A percentile compares a stretch with the other conserved stretches of the same genome.
Evolutionary conservation across 2,113 vertebrate species (phyloP).

Genomic region (Scomber japonicus): DNA sequence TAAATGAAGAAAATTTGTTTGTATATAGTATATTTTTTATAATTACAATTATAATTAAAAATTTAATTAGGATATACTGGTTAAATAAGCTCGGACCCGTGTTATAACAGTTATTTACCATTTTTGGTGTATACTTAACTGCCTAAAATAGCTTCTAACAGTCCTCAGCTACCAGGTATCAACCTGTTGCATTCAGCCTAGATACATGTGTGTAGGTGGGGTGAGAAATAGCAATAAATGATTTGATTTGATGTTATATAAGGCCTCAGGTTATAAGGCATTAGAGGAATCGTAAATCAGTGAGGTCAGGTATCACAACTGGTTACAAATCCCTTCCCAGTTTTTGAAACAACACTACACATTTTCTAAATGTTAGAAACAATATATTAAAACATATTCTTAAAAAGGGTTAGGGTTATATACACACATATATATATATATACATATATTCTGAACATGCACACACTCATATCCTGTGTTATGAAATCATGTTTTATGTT

Average conservation of each 20-base stretch:
- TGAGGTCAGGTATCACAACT: too few relatives aligned
- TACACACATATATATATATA: too few relatives aligned
- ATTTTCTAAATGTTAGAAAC: too few relatives aligned
- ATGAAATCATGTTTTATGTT: conserved; percentile 20
- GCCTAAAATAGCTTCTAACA: conserved; percentile 24
- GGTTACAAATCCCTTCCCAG: too few relatives aligned
- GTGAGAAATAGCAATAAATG: conserved; percentile 32
- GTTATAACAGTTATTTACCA: neutral
- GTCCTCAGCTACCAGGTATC: conserved; percentile 29
- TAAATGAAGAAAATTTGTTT: neutral
- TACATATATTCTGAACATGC: too few relatives aligned
- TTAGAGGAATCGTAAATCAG: too few relatives aligned
- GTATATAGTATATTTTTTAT: neutral
- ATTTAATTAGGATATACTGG: neutral
- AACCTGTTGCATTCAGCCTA: conserved; percentile 46
- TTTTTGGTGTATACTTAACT: conserved; percentile 14
- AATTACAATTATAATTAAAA: neutral
- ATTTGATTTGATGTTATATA: too few relatives aligned
- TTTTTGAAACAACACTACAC: too few relatives aligned
- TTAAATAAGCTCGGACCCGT: neutral
- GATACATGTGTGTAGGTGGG: conserved; percentile 43
- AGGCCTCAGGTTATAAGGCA: too few relatives aligned
- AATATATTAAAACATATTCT: too few relatives aligned
- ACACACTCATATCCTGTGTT: neutral
- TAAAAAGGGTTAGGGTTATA: too few relatives aligned